Evolutionary conservation across 2,113 vertebrate species (phyloP).

Genomic region (Proteles cristata): DNA sequence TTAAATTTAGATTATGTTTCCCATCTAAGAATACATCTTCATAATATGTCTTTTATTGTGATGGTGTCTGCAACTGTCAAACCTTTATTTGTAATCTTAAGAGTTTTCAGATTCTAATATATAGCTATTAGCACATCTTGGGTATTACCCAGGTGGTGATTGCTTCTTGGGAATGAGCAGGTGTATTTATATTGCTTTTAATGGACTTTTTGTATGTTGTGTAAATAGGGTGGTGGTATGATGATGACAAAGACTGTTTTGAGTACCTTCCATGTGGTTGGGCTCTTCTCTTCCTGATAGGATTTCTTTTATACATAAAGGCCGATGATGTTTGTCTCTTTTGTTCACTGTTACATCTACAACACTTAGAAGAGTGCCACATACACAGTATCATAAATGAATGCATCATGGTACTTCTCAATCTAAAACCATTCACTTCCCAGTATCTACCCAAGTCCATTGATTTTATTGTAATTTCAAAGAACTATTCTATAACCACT

Average conservation of each 20-base stretch:
- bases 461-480: background rate
- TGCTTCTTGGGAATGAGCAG: background rate
- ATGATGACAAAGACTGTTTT: background rate
- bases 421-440: background rate
- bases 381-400: background rate
- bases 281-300: background rate
- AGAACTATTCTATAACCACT: background rate
- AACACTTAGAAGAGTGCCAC: background rate
- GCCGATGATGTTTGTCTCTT: background rate
- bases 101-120: background rate
- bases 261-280: background rate
- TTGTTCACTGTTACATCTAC: background rate
- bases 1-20: constrained; percentile 48
- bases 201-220: background rate
- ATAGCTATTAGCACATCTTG: background rate
- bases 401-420: background rate
- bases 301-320: background rate
- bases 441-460: background rate
- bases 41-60: background rate
- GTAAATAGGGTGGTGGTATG: background rate
- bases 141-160: background rate
- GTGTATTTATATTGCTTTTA: background rate
- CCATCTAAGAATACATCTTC: background rate
- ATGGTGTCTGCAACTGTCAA: background rate
- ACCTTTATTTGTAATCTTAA: background rate